Evolutionary conservation across 2,888 invertebrate species (phyloP), one percentile per base, ranked within the genome.

Genomic region (Agriopis leucophaearia): DNA sequence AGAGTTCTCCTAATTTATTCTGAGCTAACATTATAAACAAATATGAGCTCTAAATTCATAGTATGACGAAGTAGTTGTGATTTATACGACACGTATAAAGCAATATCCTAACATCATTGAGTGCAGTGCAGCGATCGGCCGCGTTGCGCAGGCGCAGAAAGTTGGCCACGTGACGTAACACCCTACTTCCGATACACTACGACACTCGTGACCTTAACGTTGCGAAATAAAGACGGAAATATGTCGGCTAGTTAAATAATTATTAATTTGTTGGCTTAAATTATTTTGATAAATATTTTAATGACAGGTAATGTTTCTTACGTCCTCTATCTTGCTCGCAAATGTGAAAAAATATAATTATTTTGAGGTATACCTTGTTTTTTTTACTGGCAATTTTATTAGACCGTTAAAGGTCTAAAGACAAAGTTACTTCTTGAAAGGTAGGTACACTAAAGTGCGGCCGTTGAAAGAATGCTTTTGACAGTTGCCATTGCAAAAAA

Each of bases 111-210:
- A 27, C 48, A 35, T 15, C 12, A 44, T 56, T 18, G 64, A 51
- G 47, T 36, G 27, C 57, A 38, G 48, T 56, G 64, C 52, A 44
- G 38, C 58, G 58, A 62, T 61, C 56, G 70, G 45, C 50, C 50
- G 68, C 44, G 66, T 72, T 71, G 74, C 81, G 74, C 73, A 70
- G 71, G 52, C 70, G 68, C 72, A 76, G 83, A 83, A 83, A 83
- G 83, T 83, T 80, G 81, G 81, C 66, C 79, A 35, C 45, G 67
- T 83, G 79, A 83, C 76, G 80, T 75, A 83, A 83, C 64, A 47
- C 77, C 81, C 78, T 77, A 81, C 83, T 83, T 83, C 83, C 83
- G 83, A 82, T 78, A 71, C 63, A 44, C 35, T 27, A 47, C 36
- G 48, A 59, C 48, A 59, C 47, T 38, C 5, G 57, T 47, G 58